These are phyloP conservation scores for Nesoenas mayeri DNA, from an alignment of 2,113 vertebrate species.

Conservation along the genomic window DNA sequence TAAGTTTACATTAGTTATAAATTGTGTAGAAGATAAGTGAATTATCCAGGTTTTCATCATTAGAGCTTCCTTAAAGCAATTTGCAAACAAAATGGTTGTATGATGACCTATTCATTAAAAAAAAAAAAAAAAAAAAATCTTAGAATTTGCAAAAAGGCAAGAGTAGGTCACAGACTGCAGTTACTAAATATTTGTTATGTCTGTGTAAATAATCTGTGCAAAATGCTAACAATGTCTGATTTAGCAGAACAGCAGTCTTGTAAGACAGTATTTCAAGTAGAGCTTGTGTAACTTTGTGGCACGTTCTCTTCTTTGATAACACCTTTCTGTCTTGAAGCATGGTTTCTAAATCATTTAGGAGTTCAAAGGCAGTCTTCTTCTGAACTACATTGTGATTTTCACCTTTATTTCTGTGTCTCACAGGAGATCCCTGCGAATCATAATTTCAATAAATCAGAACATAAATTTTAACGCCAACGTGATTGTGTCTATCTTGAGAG, in stretches of 20 bases:
- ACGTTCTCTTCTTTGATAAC: neutral
- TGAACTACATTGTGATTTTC: neutral
- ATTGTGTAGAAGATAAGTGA: neutral
- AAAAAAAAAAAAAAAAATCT: neutral
- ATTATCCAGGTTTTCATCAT: neutral
- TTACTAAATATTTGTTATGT: neutral
- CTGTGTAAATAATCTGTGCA: neutral
- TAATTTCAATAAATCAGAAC: neutral
- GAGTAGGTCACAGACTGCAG: neutral
- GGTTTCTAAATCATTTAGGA: neutral
- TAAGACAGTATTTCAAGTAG: neutral
- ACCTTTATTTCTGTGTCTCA: neutral
- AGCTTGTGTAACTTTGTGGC: neutral
- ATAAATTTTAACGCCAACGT: neutral
- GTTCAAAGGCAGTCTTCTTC: neutral
- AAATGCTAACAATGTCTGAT: neutral
- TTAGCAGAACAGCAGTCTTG: neutral
- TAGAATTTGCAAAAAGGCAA: neutral
- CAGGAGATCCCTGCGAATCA: neutral
- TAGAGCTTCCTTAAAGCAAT: constrained; percentile 6
- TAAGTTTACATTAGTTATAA: neutral
- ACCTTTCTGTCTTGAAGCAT: neutral
- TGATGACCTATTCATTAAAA: neutral
- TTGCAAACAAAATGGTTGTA: neutral
- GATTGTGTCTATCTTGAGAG: neutral